Evolutionary conservation across 2,888 invertebrate genomes (phyloP), one percentile per base, ranked within the genome.

Genomic region (Agrilus biguttatus): DNA sequence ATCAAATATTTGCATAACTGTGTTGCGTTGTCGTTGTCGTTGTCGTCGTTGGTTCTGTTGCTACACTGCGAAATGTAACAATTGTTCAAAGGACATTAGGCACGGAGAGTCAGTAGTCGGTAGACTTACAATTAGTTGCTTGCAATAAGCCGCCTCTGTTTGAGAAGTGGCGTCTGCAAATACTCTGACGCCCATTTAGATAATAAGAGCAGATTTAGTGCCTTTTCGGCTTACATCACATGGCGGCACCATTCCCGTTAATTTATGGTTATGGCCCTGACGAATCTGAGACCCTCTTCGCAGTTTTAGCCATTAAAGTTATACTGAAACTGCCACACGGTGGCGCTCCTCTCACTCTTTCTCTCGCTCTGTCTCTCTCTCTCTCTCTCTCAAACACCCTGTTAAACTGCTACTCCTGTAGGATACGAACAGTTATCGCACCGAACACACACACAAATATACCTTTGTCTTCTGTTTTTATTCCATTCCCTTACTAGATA

Each of bases 161-260:
- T 49, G 53, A 49, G 49, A 47, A 47, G 47, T 51, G 53, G 47
- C 55, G 58, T 61, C 59, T 61, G 60, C 61, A 62, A 62, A 62
- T 63, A 61, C 60, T 60, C 58, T 55, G 58, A 55, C 60, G 57
- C 60, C 60, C 62, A 62, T 63, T 62, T 63, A 63, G 63, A 63
- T 63, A 63, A 61, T 61, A 62, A 59, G 59, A 60, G 60, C 58
- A 60, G 62, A 62, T 63, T 62, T 61, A 62, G 57, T 55, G 61
- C 61, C 56, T 60, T 62, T 60, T 61, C 60, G 61, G 60, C 58
- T 60, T 59, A 60, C 57, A 58, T 62, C 61, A 62, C 61, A 61
- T 57, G 58, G 55, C 59, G 55, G 59, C 51, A 54, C 57, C 56
- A 54, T 57, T 57, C 53, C 52, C 47, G 55, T 52, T 60, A 62